phyloP scores from a whole-genome alignment of 2,888 invertebrate species.

The Leptogaster cylindrica region DNA sequence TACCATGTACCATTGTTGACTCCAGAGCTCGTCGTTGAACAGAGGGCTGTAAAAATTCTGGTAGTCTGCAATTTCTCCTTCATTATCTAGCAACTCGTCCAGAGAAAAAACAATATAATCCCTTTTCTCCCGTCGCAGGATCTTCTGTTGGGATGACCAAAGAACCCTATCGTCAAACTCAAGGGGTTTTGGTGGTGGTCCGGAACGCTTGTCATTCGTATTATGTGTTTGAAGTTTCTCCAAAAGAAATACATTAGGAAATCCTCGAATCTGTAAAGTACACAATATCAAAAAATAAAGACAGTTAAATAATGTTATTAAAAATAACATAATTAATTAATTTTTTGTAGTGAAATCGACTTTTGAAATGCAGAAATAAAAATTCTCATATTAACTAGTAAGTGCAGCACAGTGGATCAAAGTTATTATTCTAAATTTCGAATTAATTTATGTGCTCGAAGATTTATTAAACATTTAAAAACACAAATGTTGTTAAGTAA shows the following conservation, averaged over 20 bases:
- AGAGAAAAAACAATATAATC: constrained; percentile 44
- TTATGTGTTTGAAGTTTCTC: constrained; percentile 41
- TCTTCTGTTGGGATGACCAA: constrained; percentile 49
- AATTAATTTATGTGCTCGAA: too few relatives aligned
- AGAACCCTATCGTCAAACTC: constrained; percentile 48
- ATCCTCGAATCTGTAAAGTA: constrained; percentile 49
- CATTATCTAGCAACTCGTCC: constrained; percentile 40
- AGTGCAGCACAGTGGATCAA: too few relatives aligned
- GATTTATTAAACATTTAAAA: too few relatives aligned
- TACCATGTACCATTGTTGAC: constrained; percentile 80
- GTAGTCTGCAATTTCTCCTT: constrained; percentile 12
- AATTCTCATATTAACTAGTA: too few relatives aligned
- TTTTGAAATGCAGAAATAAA: too few relatives aligned
- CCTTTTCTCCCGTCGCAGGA: constrained; percentile 49
- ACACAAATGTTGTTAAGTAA: too few relatives aligned
- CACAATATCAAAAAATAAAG: too few relatives aligned
- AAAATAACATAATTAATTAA: too few relatives aligned
- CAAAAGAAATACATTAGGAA: constrained; percentile 47
- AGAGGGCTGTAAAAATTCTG: constrained; percentile 56
- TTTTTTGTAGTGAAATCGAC: too few relatives aligned
- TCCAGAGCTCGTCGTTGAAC: constrained; percentile 88
- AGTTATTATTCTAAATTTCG: too few relatives aligned
- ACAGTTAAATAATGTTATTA: too few relatives aligned
- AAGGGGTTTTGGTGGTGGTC: constrained; percentile 33
- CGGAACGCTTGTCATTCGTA: constrained; percentile 42